These are phyloP conservation scores for Chelonus formosanus DNA, from an alignment of 2,888 invertebrate genomes.

Conservation along the genomic window DNA sequence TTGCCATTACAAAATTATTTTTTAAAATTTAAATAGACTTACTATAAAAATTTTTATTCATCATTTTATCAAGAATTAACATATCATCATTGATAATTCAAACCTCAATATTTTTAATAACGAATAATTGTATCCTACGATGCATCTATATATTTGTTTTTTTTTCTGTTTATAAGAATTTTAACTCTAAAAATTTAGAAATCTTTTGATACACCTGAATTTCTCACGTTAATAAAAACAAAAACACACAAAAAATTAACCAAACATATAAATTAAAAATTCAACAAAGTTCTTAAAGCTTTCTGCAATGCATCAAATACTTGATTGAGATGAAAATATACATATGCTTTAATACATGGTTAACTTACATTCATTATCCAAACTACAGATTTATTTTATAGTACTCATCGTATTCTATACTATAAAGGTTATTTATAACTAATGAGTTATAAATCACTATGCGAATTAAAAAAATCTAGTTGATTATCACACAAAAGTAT, in stretches of 20 bases:
- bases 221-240: no score
- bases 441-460: no score
- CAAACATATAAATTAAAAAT: background rate
- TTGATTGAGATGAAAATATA: conserved; percentile 5
- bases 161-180: background rate
- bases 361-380: background rate
- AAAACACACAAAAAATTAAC: background rate
- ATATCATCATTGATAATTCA: background rate
- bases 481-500: conserved; percentile 6
- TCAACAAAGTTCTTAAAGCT: background rate
- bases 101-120: conserved; percentile 1
- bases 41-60: background rate
- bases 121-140: conserved; percentile 2
- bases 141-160: background rate
- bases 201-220: no score
- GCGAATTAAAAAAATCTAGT: no score
- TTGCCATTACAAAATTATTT: no score
- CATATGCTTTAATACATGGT: background rate
- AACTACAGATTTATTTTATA: no score
- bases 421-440: no score
- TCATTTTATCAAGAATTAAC: background rate
- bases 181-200: background rate
- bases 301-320: conserved; percentile 7
- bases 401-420: no score
- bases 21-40: background rate